Evolutionary conservation across 2,888 invertebrate species (phyloP).

Genomic region (Diplazon laetatorius): DNA sequence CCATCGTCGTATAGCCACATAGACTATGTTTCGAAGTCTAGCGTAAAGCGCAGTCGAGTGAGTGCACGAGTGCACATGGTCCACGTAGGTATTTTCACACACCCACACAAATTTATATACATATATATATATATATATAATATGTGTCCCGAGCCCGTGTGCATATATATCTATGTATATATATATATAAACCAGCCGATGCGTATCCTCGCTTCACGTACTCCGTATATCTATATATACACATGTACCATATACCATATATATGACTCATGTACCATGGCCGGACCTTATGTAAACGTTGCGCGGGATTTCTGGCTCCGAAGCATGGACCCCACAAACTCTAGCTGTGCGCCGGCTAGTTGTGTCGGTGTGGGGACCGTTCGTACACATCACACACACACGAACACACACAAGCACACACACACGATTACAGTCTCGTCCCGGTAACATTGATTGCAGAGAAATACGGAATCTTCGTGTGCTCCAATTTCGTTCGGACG

Average conservation of each 20-base stretch:
- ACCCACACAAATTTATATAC: neutral
- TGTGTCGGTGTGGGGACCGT: too few relatives aligned
- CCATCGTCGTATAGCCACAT: slow-evolving; percentile 35
- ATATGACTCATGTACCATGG: slow-evolving; percentile 45
- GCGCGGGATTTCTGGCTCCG: slow-evolving; percentile 31
- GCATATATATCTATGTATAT: slow-evolving; percentile 1
- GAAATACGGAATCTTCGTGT: slow-evolving; percentile 38
- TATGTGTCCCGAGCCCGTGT: too few relatives aligned
- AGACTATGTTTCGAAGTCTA: slow-evolving; percentile 33
- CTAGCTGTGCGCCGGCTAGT: too few relatives aligned
- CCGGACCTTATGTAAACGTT: slow-evolving; percentile 42
- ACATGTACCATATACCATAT: neutral
- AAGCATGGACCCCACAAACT: too few relatives aligned
- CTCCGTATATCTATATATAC: too few relatives aligned
- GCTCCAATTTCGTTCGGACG: slow-evolving; percentile 59
- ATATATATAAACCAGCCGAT: too few relatives aligned
- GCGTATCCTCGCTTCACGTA: slow-evolving; percentile 8
- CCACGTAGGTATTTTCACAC: slow-evolving; percentile 15
- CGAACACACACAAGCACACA: too few relatives aligned
- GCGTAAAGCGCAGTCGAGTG: slow-evolving; percentile 24
- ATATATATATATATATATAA: too few relatives aligned
- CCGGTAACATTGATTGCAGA: slow-evolving; percentile 12
- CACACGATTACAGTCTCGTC: neutral
- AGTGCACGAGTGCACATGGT: slow-evolving; percentile 41
- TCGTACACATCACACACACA: too few relatives aligned